These are phyloP conservation scores for Drosophila oshimai DNA, from an alignment of 1,140 invertebrate species.

Conservation along the genomic window DNA sequence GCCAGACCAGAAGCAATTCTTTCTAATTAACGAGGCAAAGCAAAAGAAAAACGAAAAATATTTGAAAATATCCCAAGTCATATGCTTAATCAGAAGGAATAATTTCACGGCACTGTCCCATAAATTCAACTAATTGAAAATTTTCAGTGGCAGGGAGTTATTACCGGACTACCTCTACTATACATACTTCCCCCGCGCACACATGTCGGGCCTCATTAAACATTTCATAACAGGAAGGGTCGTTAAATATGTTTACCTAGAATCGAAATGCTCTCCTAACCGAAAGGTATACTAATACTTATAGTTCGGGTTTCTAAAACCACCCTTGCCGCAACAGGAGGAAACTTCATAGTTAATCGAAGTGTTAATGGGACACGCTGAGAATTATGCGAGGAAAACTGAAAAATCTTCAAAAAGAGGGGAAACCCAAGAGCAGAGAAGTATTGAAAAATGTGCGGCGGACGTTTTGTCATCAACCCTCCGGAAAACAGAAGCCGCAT, in stretches of 20 bases:
- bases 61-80: conserved; percentile 24
- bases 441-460: conserved; percentile 67
- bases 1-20: conserved; percentile 39
- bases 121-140: conserved; percentile 75
- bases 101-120: conserved; percentile 37
- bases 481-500: conserved; percentile 1
- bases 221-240: conserved; percentile 57
- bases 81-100: conserved; percentile 1
- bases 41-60: conserved; percentile 8
- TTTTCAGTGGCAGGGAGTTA: conserved; percentile 53
- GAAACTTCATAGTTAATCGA: conserved; percentile 48
- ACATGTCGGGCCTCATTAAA: conserved; percentile 66
- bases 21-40: conserved; percentile 51
- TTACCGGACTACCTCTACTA: conserved; percentile 1
- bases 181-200: conserved; percentile 9
- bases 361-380: conserved; percentile 72
- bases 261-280: conserved; percentile 11
- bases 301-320: conserved; percentile 25
- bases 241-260: conserved; percentile 57
- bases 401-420: conserved; percentile 38
- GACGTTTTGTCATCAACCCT: conserved; percentile 69
- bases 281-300: conserved; percentile 41
- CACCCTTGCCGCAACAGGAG: conserved; percentile 35
- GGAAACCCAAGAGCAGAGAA: background rate
- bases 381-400: conserved; percentile 36